Percentiles rank a stretch among this genome's conserved stretches.
phyloP scores from a whole-genome alignment of 2,888 invertebrate species.

The Epirrita christyi region DNA sequence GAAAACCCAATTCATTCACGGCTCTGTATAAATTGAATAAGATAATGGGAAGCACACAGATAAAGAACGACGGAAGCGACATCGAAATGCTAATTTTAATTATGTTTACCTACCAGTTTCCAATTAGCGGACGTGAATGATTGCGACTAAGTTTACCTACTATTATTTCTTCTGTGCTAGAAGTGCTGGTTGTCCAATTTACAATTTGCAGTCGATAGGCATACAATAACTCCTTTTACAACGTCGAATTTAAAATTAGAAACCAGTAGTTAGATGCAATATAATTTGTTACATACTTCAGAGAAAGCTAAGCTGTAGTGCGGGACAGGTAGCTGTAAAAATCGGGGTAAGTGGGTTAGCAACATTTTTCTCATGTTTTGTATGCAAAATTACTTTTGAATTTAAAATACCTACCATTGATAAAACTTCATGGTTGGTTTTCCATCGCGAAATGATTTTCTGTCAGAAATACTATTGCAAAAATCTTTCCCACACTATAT shows the following conservation, averaged over 20 bases:
- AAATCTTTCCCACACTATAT: constrained; percentile 1
- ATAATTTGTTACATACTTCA: constrained; percentile 35
- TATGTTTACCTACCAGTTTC: constrained; percentile 41
- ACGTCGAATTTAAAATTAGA: constrained; percentile 42
- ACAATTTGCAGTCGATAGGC: constrained; percentile 37
- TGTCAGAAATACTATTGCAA: constrained; percentile 1
- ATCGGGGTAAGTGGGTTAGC: constrained; percentile 22
- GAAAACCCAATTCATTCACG: constrained; percentile 70
- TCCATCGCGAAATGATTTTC: constrained; percentile 9
- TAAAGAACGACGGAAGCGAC: constrained; percentile 50
- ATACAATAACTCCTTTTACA: constrained; percentile 40
- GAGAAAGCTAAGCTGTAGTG: constrained; percentile 34
- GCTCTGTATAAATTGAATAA: constrained; percentile 75
- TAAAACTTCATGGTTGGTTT: constrained; percentile 8
- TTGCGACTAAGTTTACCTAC: constrained; percentile 19
- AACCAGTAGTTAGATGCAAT: constrained; percentile 42
- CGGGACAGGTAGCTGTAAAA: constrained; percentile 23
- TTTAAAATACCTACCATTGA: not conserved
- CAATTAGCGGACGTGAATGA: constrained; percentile 30
- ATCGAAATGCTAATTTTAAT: constrained; percentile 50
- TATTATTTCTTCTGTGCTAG: constrained; percentile 19
- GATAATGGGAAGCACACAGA: constrained; percentile 69
- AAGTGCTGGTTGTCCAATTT: constrained; percentile 36
- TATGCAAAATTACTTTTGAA: constrained; percentile 13
- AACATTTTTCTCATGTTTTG: constrained; percentile 14